Evolutionary conservation across 2,888 invertebrate genomes (phyloP).

Genomic region (Campoletis raptor): DNA sequence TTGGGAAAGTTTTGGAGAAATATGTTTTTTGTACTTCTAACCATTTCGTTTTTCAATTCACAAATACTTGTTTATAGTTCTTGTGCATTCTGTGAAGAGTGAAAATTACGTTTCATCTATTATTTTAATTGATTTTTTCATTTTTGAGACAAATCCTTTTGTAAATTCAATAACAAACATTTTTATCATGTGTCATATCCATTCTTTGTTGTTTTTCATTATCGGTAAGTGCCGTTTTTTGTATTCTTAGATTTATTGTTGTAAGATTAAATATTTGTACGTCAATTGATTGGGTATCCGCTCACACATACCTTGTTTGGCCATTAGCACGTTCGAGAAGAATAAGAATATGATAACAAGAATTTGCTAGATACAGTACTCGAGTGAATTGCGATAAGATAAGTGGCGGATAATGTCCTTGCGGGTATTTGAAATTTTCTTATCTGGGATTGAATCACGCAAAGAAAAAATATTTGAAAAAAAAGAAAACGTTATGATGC

Average conservation of each 20-base stretch:
- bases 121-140: background rate
- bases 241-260: background rate
- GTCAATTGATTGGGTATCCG: background rate
- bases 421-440: slow-evolving; percentile 22
- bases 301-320: slow-evolving; percentile 55
- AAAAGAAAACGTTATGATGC: background rate
- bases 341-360: slow-evolving; percentile 32
- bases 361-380: slow-evolving; percentile 37
- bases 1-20: background rate
- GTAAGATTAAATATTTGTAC: slow-evolving; percentile 1
- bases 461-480: background rate
- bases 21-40: background rate
- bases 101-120: background rate
- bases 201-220: background rate
- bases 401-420: slow-evolving; percentile 61
- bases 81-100: background rate
- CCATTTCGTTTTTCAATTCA: background rate
- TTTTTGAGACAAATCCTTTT: background rate
- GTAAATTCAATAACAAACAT: background rate
- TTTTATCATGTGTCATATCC: no score
- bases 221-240: background rate
- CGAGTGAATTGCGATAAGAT: slow-evolving; percentile 75
- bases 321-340: slow-evolving; percentile 53
- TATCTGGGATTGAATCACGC: slow-evolving; percentile 22
- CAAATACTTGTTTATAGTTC: background rate